Base-by-base conservation (phyloP, 2,888 invertebrate species). In the Dynastes tityus region DNA sequence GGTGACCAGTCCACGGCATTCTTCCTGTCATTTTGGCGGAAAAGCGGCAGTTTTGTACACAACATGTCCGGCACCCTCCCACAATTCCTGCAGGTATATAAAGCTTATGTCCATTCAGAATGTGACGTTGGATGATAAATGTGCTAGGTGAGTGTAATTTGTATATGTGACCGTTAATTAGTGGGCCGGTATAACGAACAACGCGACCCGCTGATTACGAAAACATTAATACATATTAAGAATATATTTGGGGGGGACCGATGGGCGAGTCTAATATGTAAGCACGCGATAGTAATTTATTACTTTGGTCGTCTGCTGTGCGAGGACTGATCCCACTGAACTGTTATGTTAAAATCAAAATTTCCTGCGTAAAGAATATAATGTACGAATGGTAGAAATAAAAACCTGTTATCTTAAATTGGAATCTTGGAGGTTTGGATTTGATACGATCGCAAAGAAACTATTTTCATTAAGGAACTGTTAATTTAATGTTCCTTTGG, bases 191-290 rank as follows among this genome's bases (percentile, higher is more conserved):
- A 22, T 58, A 64, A 77, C 70, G 65, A 79, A 79, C 78, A 64
- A 58, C 53, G 55, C 80, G 74, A 76, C 77, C 80, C 64, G 79
- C 78, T 80, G 79, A 79, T 81, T 81, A 78, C 77, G 78, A 78
- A 78, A 78, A 76, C 78, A 80, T 80, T 80, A 80, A 78, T 78
- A 76, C 78, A 75, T 70, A 79, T 80, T 81, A 80, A 78, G 71
- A 76, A 71, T 61, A 61, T 67, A 78, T 78, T 80, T 76, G 76
- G 55, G 55, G 55, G 55, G 71, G 73, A 70, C 63, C 55, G 22
- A 22, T 71, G 78, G 78, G 76, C 79, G 77, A 79, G 76, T 55
- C 79, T 55, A 68, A 79, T 79, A 70, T 77, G 76, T 73, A 58
- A 80, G 76, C 80, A 80, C 80, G 80, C 80, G 76, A 80, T 76